phyloP scores from a whole-genome alignment of 1,140 invertebrate species.

The Dendroctonus ponderosae region DNA sequence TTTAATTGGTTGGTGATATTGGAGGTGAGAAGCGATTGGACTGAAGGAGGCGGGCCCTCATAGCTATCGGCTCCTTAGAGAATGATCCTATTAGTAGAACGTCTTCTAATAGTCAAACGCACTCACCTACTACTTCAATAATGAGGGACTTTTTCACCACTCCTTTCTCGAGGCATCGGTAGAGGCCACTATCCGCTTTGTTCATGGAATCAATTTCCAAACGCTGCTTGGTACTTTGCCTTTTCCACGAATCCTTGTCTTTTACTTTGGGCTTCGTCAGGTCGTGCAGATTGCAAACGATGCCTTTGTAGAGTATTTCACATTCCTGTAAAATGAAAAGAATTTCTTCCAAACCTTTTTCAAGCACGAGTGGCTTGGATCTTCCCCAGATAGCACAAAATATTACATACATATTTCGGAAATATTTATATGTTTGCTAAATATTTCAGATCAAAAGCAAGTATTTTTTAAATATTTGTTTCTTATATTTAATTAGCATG shows the following conservation, averaged over 20 bases:
- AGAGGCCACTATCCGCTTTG: conserved; percentile 35
- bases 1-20: conserved; percentile 39
- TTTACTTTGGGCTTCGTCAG: conserved; percentile 6
- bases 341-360: not conserved
- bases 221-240: conserved; percentile 7
- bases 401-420: too few relatives aligned
- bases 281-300: conserved; percentile 23
- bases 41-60: conserved; percentile 35
- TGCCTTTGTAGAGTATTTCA: conserved; percentile 16
- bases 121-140: conserved; percentile 40
- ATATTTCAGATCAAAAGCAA: too few relatives aligned
- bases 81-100: not conserved
- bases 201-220: conserved; percentile 31
- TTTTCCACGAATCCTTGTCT: conserved; percentile 19
- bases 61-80: conserved; percentile 30
- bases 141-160: conserved; percentile 32
- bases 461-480: too few relatives aligned
- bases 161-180: conserved; percentile 39
- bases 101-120: not conserved
- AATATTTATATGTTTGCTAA: too few relatives aligned
- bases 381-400: too few relatives aligned
- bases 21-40: conserved; percentile 38
- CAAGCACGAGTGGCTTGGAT: not conserved
- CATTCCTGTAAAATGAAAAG: conserved; percentile 10
- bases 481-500: too few relatives aligned